Conservation (phyloP, 2,888 invertebrate species). For the Patella pellucida region DNA sequence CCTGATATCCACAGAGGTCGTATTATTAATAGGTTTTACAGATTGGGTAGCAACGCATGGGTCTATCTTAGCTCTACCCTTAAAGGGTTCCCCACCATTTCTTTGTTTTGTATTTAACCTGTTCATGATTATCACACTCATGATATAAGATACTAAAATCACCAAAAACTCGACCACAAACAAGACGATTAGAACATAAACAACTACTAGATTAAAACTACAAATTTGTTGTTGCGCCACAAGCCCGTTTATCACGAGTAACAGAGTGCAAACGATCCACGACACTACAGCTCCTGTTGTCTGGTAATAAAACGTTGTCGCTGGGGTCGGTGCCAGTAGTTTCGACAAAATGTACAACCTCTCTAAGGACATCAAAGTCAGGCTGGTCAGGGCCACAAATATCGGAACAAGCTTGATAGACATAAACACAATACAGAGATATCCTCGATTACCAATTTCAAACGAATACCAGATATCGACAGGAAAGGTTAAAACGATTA, state of each 20-base stretch:
- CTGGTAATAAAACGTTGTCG: not conserved
- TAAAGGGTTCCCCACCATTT: too few relatives aligned
- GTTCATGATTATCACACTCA: conserved; percentile 1
- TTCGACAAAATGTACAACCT: conserved; percentile 13
- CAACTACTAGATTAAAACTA: not conserved
- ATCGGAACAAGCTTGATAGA: conserved; percentile 13
- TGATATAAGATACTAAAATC: conserved; percentile 3
- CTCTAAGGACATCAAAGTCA: conserved; percentile 6
- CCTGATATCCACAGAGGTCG: too few relatives aligned
- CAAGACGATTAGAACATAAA: not conserved
- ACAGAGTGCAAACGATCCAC: not conserved
- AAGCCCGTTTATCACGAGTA: not conserved
- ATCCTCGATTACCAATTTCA: not conserved
- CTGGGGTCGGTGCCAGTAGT: not conserved
- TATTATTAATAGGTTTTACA: too few relatives aligned
- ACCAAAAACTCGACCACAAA: conserved; percentile 12
- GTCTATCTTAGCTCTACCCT: too few relatives aligned
- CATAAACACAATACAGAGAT: not conserved
- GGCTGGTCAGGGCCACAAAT: conserved; percentile 10
- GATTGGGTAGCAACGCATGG: too few relatives aligned
- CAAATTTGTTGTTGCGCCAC: not conserved
- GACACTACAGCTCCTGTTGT: not conserved
- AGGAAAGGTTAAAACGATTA: conserved; percentile 4
- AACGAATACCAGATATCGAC: conserved; percentile 7
- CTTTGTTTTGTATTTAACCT: not conserved